Conservation (phyloP, 2,888 invertebrate species). For the Heliconius ethilla region DNA sequence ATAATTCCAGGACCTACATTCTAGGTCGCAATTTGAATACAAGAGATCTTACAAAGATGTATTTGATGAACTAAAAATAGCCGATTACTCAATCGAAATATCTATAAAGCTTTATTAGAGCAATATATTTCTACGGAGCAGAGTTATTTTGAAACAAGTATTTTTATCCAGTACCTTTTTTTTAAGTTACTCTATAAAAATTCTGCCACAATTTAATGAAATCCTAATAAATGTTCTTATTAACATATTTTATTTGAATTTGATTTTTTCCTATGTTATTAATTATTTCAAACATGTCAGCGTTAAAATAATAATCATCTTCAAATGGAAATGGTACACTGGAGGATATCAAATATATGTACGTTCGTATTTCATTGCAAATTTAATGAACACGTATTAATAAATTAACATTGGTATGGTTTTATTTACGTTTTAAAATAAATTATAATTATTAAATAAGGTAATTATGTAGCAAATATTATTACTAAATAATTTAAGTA, state of each 20-base stretch:
- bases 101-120: background rate
- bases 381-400: background rate
- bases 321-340: background rate
- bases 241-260: too few species aligned
- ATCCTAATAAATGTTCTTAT: too few species aligned
- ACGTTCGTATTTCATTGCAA: background rate
- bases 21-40: background rate
- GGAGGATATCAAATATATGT: conserved; percentile 1
- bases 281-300: background rate
- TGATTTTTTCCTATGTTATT: too few species aligned
- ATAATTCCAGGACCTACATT: background rate
- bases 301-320: background rate
- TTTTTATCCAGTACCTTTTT: background rate
- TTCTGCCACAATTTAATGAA: background rate
- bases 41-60: background rate
- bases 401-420: background rate
- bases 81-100: background rate
- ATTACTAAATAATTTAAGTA: too few species aligned
- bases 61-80: background rate
- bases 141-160: too few species aligned
- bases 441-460: too few species aligned
- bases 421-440: too few species aligned
- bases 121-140: background rate
- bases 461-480: too few species aligned
- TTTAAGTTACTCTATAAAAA: background rate